These are phyloP conservation scores for Tringa solitaria DNA, from an alignment of 2,113 vertebrate species.

Conservation along the genomic window DNA sequence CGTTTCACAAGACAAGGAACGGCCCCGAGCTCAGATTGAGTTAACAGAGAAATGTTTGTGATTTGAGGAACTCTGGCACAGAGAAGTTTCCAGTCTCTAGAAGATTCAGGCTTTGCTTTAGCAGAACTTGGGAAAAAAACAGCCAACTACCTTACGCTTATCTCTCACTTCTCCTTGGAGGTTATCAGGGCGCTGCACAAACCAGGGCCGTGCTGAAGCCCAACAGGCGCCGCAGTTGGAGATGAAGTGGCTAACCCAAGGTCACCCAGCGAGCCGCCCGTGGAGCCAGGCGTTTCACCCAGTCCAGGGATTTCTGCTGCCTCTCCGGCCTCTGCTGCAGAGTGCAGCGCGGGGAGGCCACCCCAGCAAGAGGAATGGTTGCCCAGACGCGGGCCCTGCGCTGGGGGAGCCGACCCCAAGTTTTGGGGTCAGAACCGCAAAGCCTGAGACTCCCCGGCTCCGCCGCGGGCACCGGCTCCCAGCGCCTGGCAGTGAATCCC, in stretches of 20 bases:
- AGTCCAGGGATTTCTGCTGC: background rate
- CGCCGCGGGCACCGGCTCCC: background rate
- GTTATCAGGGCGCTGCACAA: background rate
- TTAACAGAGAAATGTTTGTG: background rate
- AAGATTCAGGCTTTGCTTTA: background rate
- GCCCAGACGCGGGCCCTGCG: background rate
- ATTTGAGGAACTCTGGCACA: background rate
- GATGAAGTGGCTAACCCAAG: background rate
- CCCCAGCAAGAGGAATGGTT: background rate
- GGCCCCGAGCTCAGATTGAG: background rate
- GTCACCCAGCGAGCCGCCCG: background rate
- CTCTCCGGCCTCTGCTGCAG: background rate
- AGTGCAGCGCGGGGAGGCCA: background rate
- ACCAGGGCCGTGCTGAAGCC: background rate
- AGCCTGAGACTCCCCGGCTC: background rate
- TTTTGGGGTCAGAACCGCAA: background rate
- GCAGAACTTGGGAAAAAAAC: background rate
- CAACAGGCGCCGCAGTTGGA: background rate
- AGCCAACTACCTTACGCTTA: background rate
- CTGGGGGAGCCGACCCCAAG: background rate
- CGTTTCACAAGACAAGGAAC: background rate
- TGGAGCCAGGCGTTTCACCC: background rate
- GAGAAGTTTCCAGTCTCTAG: background rate
- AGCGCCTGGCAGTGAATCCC: background rate
- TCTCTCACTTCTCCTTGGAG: slow-evolving; percentile 15